phyloP scores from a whole-genome alignment of 2,888 invertebrate species.

The Yponomeuta sedellus region DNA sequence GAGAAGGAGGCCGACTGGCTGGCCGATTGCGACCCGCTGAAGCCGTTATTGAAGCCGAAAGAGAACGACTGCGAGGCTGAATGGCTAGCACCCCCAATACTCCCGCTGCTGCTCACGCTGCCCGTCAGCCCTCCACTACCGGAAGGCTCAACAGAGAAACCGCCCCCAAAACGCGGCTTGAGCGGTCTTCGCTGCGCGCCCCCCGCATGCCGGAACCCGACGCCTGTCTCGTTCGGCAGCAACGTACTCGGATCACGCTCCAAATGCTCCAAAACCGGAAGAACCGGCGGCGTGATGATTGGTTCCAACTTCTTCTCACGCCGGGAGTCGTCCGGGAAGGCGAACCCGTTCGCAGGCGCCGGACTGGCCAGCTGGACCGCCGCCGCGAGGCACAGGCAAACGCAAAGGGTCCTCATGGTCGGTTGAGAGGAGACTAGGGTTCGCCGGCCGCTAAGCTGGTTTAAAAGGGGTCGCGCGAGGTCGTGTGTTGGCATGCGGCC shows the following conservation, averaged over 20 bases:
- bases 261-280: conserved; percentile 68
- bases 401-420: conserved; percentile 57
- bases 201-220: conserved; percentile 9
- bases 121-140: conserved; percentile 60
- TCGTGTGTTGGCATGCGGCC: conserved; percentile 73
- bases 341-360: conserved; percentile 55
- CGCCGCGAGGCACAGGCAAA: conserved; percentile 43
- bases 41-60: conserved; percentile 68
- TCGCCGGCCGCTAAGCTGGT: conserved; percentile 55
- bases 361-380: conserved; percentile 32
- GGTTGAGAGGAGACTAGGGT: conserved; percentile 48
- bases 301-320: conserved; percentile 57
- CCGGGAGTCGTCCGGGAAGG: conserved; percentile 55
- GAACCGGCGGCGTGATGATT: conserved; percentile 66
- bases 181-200: conserved; percentile 26
- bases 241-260: conserved; percentile 70
- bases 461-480: conserved; percentile 72
- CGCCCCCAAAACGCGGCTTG: conserved; percentile 56
- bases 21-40: conserved; percentile 68
- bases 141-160: conserved; percentile 60
- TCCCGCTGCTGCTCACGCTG: conserved; percentile 62
- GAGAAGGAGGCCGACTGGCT: conserved; percentile 68
- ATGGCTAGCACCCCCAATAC: conserved; percentile 59
- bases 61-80: conserved; percentile 68
- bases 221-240: conserved; percentile 28